These are phyloP conservation scores for Elephantulus edwardii DNA, from an alignment of 2,113 vertebrate species.

Conservation along the genomic window DNA sequence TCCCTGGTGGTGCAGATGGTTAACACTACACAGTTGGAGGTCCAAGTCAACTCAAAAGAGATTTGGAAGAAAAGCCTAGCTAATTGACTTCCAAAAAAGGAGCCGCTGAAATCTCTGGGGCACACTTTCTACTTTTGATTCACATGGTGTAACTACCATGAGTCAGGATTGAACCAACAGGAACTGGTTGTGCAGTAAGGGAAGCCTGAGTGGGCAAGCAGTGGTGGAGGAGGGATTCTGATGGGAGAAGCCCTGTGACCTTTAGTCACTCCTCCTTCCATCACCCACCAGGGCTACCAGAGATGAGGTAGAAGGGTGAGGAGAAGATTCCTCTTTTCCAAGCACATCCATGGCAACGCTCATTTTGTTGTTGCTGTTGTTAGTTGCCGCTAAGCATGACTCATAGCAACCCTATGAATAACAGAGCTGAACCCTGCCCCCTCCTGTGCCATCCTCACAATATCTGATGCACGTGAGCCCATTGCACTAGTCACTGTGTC, in stretches of 20 bases:
- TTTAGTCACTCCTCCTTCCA: not conserved
- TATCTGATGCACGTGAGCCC: too few species aligned
- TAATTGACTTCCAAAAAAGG: not conserved
- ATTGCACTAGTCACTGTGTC: too few species aligned
- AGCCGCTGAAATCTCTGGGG: not conserved
- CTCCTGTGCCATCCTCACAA: too few species aligned
- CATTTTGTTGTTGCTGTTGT: too few species aligned
- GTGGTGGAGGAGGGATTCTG: not conserved
- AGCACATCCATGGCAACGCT: not conserved
- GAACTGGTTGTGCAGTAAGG: not conserved
- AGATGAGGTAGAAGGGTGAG: rapidly evolving
- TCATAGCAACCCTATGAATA: too few species aligned
- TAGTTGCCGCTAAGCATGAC: too few species aligned
- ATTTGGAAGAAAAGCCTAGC: not conserved
- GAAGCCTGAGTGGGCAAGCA: not conserved
- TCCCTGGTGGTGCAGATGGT: not conserved
- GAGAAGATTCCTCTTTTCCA: not conserved
- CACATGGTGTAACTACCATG: not conserved
- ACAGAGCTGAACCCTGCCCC: too few species aligned
- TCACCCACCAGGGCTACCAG: not conserved
- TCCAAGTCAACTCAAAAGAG: not conserved
- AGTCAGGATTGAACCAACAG: not conserved
- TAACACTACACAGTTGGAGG: not conserved
- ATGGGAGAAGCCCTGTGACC: not conserved
- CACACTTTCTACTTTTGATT: not conserved